A percentile compares a stretch with the other conserved stretches of the same genome.
phyloP scores from a whole-genome alignment of 1,140 invertebrate genomes.

The Alviniconcha marisindica region DNA sequence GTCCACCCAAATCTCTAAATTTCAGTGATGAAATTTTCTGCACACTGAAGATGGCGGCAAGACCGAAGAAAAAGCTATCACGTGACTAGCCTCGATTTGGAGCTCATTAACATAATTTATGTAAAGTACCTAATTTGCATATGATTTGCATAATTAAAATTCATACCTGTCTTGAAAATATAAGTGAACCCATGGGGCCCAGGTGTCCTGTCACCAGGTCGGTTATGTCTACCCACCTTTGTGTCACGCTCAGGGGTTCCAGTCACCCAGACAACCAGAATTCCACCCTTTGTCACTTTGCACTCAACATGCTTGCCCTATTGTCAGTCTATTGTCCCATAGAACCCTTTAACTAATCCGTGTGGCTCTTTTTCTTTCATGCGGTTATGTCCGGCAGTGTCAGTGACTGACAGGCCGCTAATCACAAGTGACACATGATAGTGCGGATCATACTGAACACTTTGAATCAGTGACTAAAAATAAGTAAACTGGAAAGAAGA shows the following conservation, averaged over 20 bases:
- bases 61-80: slow-evolving; percentile 50
- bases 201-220: neutral
- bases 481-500: too few species aligned
- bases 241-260: neutral
- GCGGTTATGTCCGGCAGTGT: too few species aligned
- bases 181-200: neutral
- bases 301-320: too few species aligned
- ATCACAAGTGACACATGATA: too few species aligned
- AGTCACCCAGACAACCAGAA: neutral
- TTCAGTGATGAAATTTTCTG: slow-evolving; percentile 21
- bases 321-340: too few species aligned
- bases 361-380: too few species aligned
- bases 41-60: slow-evolving; percentile 45
- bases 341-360: too few species aligned
- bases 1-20: slow-evolving; percentile 27
- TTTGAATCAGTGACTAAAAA: too few species aligned
- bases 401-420: too few species aligned
- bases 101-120: slow-evolving; percentile 62
- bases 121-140: slow-evolving; percentile 53
- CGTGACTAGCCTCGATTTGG: slow-evolving; percentile 51
- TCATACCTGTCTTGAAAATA: slow-evolving; percentile 1
- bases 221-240: neutral
- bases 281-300: neutral
- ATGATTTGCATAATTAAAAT: slow-evolving; percentile 56
- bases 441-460: too few species aligned